A percentile compares a stretch with the other conserved stretches of the same genome.
Evolutionary conservation across 2,888 invertebrate species (phyloP).

Genomic region (Hymenopus coronatus): DNA sequence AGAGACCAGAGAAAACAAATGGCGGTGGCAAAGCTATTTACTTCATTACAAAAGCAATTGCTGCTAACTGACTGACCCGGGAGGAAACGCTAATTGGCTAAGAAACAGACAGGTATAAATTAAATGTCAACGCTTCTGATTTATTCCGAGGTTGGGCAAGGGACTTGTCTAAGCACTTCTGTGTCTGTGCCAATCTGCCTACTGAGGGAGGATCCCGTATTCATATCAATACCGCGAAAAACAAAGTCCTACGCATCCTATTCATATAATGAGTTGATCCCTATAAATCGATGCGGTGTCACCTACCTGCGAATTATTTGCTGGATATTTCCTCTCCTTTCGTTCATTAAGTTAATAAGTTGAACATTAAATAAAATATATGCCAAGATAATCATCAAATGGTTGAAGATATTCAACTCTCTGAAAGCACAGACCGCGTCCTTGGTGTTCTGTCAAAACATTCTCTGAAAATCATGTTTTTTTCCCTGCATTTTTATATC

Average conservation of each 20-base stretch:
- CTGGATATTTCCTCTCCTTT: not conserved
- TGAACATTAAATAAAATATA: too few species aligned
- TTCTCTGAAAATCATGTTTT: too few species aligned
- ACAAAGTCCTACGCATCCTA: not conserved
- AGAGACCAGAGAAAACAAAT: not conserved
- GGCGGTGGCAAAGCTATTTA: not conserved
- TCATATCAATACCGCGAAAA: not conserved
- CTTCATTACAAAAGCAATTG: not conserved
- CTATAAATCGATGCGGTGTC: not conserved
- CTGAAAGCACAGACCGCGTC: too few species aligned
- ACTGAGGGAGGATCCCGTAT: not conserved
- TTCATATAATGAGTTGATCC: not conserved
- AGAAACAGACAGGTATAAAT: not conserved
- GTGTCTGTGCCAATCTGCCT: not conserved
- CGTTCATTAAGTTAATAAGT: not conserved
- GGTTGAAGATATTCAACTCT: too few species aligned
- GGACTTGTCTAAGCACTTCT: not conserved
- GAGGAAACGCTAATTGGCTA: not conserved
- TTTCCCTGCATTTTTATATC: too few species aligned
- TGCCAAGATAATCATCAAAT: too few species aligned
- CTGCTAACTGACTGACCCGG: not conserved
- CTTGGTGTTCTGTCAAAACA: too few species aligned
- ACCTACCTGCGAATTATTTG: not conserved
- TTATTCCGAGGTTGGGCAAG: not conserved
- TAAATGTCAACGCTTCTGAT: not conserved